Conservation (phyloP, 2,113 vertebrate species). For the Leptodactylus fuscus region DNA sequence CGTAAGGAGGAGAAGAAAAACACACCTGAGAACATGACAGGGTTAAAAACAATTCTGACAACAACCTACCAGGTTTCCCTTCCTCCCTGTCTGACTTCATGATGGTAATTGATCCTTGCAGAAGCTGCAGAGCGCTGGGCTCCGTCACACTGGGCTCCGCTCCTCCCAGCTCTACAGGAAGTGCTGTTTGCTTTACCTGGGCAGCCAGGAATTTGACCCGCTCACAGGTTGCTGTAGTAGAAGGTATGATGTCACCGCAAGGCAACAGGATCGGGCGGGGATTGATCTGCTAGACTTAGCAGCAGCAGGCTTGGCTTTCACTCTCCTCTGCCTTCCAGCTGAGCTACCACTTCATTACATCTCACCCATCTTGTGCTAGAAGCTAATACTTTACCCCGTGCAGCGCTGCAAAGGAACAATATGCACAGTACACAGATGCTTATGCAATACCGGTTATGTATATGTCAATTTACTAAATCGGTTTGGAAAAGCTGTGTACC, state of each 20-base stretch:
- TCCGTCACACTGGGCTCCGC: constrained; percentile 40
- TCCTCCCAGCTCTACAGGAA: constrained; percentile 64
- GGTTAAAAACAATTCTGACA: not conserved
- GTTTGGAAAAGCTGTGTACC: not conserved
- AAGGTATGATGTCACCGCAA: constrained; percentile 65
- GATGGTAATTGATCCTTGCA: constrained; percentile 22
- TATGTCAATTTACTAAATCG: not conserved
- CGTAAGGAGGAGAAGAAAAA: not conserved
- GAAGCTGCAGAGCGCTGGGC: not conserved
- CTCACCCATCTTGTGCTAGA: not conserved
- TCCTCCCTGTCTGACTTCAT: constrained; percentile 78
- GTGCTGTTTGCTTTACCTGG: constrained; percentile 68
- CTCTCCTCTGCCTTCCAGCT: not conserved
- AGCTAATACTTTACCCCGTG: not conserved
- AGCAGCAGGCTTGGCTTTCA: not conserved
- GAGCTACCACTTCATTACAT: not conserved
- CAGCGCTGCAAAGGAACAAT: not conserved
- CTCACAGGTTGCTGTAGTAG: constrained; percentile 61
- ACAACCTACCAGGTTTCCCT: constrained; percentile 73
- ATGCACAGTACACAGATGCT: not conserved
- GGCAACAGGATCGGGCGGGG: constrained; percentile 23
- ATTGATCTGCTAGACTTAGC: not conserved
- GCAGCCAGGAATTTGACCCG: constrained; percentile 70
- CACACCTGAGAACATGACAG: not conserved
- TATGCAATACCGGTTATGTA: not conserved